Evolutionary conservation across 2,113 vertebrate genomes (phyloP).

Genomic region (Motacilla alba): DNA sequence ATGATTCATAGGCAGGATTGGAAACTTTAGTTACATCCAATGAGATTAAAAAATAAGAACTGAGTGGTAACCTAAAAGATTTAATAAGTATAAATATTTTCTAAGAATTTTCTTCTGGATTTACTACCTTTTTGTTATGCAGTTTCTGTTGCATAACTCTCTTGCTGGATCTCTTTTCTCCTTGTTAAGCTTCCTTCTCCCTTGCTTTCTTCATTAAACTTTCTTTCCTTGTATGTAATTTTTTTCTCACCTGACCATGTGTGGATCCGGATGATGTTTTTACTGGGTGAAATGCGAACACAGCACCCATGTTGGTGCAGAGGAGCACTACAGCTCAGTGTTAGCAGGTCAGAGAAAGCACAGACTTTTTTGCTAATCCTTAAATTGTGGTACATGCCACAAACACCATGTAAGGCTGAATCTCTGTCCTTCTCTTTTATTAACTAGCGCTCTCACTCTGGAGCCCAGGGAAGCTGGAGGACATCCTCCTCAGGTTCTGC

Average conservation of each 20-base stretch:
- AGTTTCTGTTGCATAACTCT: background rate
- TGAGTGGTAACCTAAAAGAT: background rate
- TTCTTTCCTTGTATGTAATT: background rate
- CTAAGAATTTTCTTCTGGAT: background rate
- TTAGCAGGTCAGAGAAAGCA: background rate
- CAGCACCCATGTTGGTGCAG: background rate
- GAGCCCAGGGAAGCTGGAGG: background rate
- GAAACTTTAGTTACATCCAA: background rate
- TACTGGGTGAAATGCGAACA: background rate
- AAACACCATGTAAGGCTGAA: accelerated
- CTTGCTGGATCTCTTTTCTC: background rate
- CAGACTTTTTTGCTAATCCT: background rate
- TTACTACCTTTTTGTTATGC: background rate
- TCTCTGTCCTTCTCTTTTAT: background rate
- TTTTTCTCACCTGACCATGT: background rate
- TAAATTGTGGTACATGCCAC: background rate
- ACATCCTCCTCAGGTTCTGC: background rate
- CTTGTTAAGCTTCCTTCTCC: background rate
- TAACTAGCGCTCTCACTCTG: background rate
- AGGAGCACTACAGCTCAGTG: background rate
- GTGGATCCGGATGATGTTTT: background rate
- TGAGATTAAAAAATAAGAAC: background rate
- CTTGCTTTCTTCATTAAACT: background rate
- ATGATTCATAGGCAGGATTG: background rate
- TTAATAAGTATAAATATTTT: background rate